These are phyloP conservation scores for Okamejei kenojei DNA, from an alignment of 2,797 vertebrate species.

Conservation along the genomic window DNA sequence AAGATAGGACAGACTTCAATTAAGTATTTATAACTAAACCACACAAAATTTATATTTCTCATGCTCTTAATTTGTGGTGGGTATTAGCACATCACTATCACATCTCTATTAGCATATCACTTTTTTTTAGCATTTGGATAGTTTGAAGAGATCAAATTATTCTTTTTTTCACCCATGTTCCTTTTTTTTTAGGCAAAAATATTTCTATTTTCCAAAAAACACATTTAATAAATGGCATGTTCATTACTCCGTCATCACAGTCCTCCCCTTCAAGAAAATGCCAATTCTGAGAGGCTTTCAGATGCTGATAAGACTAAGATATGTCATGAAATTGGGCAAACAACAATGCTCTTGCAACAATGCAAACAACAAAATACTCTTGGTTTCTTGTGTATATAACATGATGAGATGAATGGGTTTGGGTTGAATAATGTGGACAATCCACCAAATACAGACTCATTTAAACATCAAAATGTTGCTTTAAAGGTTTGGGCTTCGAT, in stretches of 20 bases:
- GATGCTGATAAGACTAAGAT: background rate
- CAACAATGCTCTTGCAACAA: too few relatives aligned
- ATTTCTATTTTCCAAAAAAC: background rate
- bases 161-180: too few relatives aligned
- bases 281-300: too few relatives aligned
- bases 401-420: too few relatives aligned
- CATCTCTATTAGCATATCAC: background rate
- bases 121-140: background rate
- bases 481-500: background rate
- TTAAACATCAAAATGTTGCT: background rate
- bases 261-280: background rate
- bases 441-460: background rate
- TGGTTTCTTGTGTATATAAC: background rate
- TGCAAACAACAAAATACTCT: too few relatives aligned
- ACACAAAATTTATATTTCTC: constrained; percentile 19
- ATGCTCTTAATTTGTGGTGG: constrained; percentile 10
- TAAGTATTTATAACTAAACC: constrained; percentile 20
- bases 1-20: constrained; percentile 6
- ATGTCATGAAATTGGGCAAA: background rate
- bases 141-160: background rate
- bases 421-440: background rate
- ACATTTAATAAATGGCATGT: background rate
- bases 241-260: too few relatives aligned
- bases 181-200: background rate
- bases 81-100: background rate